These are phyloP conservation scores for Diogma glabrata DNA, from an alignment of 2,888 invertebrate species.

Conservation along the genomic window DNA sequence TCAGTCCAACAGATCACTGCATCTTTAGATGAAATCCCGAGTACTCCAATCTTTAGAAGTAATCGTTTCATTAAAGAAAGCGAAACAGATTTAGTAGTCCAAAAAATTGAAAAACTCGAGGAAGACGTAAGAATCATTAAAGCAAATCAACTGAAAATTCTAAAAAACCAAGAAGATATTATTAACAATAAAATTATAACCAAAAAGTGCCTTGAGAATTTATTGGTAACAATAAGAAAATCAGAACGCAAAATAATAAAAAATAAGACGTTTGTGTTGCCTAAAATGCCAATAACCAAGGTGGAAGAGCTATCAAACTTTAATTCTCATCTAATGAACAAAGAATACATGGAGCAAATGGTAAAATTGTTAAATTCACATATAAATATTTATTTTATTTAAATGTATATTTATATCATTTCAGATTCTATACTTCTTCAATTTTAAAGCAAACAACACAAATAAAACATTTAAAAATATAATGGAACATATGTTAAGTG, in stretches of 20 bases:
- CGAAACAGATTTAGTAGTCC: not conserved
- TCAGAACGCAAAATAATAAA: not conserved
- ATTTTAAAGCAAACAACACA: too few relatives aligned
- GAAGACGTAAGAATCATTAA: not conserved
- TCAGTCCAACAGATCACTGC: too few relatives aligned
- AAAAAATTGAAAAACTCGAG: not conserved
- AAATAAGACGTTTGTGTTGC: not conserved
- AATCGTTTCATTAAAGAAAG: too few relatives aligned
- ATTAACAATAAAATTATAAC: not conserved
- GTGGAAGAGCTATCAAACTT: not conserved
- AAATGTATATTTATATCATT: not conserved
- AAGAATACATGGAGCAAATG: not conserved
- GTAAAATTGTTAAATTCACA: not conserved
- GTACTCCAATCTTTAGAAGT: too few relatives aligned
- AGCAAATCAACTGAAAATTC: not conserved
- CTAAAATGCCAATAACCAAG: not conserved
- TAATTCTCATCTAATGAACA: not conserved
- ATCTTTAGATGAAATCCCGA: too few relatives aligned
- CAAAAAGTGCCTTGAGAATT: not conserved
- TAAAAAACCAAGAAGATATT: not conserved
- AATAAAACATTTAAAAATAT: too few relatives aligned
- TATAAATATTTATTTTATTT: not conserved
- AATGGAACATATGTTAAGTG: too few relatives aligned
- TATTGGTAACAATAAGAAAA: not conserved
- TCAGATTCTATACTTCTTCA: not conserved